A percentile compares a stretch with the other conserved stretches of the same genome.
These are phyloP conservation scores for Epirrita christyi DNA, from an alignment of 2,888 invertebrate genomes.

Conservation along the genomic window DNA sequence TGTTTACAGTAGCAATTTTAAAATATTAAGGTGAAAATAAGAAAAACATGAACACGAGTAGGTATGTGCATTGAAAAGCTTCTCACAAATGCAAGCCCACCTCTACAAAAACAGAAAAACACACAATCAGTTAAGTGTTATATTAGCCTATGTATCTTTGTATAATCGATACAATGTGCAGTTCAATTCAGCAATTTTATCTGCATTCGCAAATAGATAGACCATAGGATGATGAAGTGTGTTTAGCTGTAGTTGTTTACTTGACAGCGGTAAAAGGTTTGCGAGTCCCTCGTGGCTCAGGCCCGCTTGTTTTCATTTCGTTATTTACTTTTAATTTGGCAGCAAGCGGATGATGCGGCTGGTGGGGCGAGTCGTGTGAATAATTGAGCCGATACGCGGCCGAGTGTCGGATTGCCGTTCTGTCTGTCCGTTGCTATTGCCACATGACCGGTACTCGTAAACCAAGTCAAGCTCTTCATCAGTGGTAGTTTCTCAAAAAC, in stretches of 20 bases:
- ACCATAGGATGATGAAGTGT: constrained; percentile 80
- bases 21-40: constrained; percentile 15
- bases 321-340: constrained; percentile 85
- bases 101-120: constrained; percentile 22
- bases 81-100: constrained; percentile 11
- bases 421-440: constrained; percentile 43
- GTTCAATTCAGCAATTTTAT: constrained; percentile 65
- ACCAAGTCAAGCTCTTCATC: constrained; percentile 6
- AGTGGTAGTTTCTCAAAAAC: neutral
- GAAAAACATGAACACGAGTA: constrained; percentile 1
- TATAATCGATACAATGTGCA: constrained; percentile 46
- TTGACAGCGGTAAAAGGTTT: constrained; percentile 83
- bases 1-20: constrained; percentile 20
- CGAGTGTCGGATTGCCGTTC: constrained; percentile 52
- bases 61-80: constrained; percentile 16
- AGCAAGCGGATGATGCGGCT: constrained; percentile 81
- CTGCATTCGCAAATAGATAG: constrained; percentile 74
- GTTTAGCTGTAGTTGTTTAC: constrained; percentile 81
- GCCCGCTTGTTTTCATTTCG: constrained; percentile 82
- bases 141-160: constrained; percentile 40
- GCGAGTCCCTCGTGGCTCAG: constrained; percentile 77
- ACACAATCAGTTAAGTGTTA: constrained; percentile 38
- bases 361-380: constrained; percentile 74
- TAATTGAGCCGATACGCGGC: constrained; percentile 74
- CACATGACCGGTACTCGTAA: constrained; percentile 8